Base-by-base conservation (phyloP, 2,113 vertebrate genomes). In the Marmota monax region DNA sequence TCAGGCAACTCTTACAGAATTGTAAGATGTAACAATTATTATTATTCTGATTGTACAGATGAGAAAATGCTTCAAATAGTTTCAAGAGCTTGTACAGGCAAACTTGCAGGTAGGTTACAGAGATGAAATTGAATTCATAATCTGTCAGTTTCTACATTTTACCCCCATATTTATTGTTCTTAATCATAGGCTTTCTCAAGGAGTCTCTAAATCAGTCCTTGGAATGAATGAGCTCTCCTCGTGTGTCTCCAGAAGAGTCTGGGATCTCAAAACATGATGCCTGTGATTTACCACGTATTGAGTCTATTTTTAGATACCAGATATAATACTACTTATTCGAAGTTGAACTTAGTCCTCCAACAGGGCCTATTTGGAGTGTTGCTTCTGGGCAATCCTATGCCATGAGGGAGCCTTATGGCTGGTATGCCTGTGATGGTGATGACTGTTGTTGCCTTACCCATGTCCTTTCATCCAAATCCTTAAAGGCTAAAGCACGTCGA, bases 401-500 rank as follows among this genome's bases (percentile, higher is more conserved):
- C 86, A 73, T 17, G 56, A 87, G 45, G 39, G 17, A 90, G 29
- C 18, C 37, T 88, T 69, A 42, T 56, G 95, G 51, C 80, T 74
- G 32, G 13, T 83, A 76, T 45, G 14, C 22, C 63, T 93, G 37
- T 96, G 25, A 76, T 16, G 48, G 76, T 79, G 80, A 95, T 67
- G 65, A 94, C 63, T 96, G 74, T 83, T 69, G 61, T 74, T 90
- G 45, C 87, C 78, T 88, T 70, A 88, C 72, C 87, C 86, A 83
- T 84, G 61, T 96, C 96, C 87, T 96, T 96, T 96, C 97, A 95
- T 95, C 90, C 96, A 85, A 85, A 93, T 95, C 95, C 79, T 96
- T 93, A 90, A 94, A 92, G 45, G 34, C 37, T 37, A 42, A 97
- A 77, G 67, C 84, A 95, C 89, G 95, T 92, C 29, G 34, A 45